Conservation (phyloP, 2,888 invertebrate genomes). For the Melikaiella ostensackeni region DNA sequence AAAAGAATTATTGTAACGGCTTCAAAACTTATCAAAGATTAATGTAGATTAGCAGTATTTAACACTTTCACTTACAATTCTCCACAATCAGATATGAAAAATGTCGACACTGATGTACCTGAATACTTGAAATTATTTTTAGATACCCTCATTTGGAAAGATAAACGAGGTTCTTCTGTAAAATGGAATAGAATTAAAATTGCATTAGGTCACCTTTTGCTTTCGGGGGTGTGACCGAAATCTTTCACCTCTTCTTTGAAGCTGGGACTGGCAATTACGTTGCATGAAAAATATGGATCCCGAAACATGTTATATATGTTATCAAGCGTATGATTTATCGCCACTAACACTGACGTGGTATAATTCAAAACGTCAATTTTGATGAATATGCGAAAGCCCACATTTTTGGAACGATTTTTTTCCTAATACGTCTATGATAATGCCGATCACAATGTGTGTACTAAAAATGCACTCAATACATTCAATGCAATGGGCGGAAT, state of each 20-base stretch:
- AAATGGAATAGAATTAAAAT: slow-evolving; percentile 42
- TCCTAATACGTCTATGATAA: slow-evolving; percentile 56
- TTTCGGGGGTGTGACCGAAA: slow-evolving; percentile 62
- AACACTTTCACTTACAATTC: slow-evolving; percentile 57
- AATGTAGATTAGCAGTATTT: slow-evolving; percentile 62
- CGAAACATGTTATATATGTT: slow-evolving; percentile 58
- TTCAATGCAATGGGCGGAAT: slow-evolving; percentile 52
- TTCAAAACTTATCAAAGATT: slow-evolving; percentile 65
- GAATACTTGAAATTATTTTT: slow-evolving; percentile 60
- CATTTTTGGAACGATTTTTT: slow-evolving; percentile 40
- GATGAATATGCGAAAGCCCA: not conserved
- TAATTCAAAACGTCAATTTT: slow-evolving; percentile 59
- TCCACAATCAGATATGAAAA: slow-evolving; percentile 40
- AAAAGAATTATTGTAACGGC: slow-evolving; percentile 65
- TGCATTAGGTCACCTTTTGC: slow-evolving; percentile 48
- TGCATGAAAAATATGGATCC: slow-evolving; percentile 51
- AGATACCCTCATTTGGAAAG: slow-evolving; percentile 35
- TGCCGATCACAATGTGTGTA: slow-evolving; percentile 44
- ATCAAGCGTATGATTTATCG: slow-evolving; percentile 59
- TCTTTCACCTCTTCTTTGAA: slow-evolving; percentile 64
- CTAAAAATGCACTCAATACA: slow-evolving; percentile 47
- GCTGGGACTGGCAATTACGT: slow-evolving; percentile 43
- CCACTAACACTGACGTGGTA: slow-evolving; percentile 60
- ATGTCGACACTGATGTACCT: slow-evolving; percentile 47
- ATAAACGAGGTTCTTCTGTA: slow-evolving; percentile 38